These are phyloP conservation scores for Neoitamus cyanurus DNA, from an alignment of 2,888 invertebrate species.

Conservation along the genomic window DNA sequence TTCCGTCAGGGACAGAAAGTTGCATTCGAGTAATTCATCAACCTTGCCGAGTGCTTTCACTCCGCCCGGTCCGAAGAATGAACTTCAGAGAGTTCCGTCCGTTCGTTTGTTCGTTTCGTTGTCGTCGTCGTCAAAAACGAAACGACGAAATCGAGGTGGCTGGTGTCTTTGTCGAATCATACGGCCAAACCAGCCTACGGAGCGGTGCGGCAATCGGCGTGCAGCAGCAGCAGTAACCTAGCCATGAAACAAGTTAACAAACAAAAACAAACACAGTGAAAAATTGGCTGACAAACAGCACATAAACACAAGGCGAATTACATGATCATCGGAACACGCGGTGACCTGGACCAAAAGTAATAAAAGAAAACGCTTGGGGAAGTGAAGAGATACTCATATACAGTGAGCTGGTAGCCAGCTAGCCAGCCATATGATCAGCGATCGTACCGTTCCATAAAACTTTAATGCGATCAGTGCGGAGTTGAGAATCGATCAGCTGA, in stretches of 20 bases:
- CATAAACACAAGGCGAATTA: constrained; percentile 22
- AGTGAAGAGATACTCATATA: neutral
- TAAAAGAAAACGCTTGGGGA: neutral
- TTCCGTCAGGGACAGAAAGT: constrained; percentile 44
- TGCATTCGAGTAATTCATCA: constrained; percentile 48
- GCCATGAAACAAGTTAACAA: constrained; percentile 35
- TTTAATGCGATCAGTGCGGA: neutral
- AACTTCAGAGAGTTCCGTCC: constrained; percentile 5
- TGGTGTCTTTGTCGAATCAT: neutral
- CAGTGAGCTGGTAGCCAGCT: neutral
- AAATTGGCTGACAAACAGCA: constrained; percentile 34
- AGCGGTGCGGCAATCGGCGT: neutral
- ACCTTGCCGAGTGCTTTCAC: constrained; percentile 50
- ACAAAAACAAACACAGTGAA: constrained; percentile 21
- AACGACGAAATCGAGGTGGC: neutral
- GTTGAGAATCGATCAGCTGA: constrained; percentile 13
- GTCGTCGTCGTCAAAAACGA: neutral
- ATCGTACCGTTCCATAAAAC: constrained; percentile 15
- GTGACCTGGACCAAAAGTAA: neutral
- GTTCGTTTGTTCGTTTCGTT: neutral
- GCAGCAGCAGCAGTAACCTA: constrained; percentile 19
- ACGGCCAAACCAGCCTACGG: neutral
- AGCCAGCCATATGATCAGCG: neutral
- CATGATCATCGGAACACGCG: neutral
- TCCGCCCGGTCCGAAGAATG: neutral